A percentile compares a stretch with the other conserved stretches of the same genome.
phyloP scores from a whole-genome alignment of 2,888 invertebrate species.

The Pandemis cinnamomeana region DNA sequence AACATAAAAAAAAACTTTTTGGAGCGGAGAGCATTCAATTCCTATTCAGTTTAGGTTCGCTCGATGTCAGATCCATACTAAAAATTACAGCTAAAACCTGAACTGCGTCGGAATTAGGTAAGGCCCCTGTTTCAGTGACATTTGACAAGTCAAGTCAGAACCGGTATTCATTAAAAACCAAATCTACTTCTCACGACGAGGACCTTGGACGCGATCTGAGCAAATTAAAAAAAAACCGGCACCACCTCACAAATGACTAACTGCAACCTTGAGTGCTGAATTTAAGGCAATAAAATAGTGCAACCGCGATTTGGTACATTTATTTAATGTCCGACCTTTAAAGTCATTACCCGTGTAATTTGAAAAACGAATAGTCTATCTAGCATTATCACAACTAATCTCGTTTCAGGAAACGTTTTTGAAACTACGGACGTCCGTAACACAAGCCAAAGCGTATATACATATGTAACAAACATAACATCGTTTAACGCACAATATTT shows the following conservation, averaged over 20 bases:
- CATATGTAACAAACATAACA: background rate
- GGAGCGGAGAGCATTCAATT: too few relatives aligned
- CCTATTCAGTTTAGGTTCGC: too few relatives aligned
- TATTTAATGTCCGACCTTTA: conserved; percentile 17
- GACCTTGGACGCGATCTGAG: conserved; percentile 29
- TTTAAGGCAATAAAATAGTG: conserved; percentile 39
- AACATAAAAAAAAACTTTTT: too few relatives aligned
- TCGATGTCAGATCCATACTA: too few relatives aligned
- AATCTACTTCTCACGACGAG: conserved; percentile 10
- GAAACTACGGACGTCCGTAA: conserved; percentile 5
- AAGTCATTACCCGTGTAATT: conserved; percentile 7
- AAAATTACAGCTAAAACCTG: too few relatives aligned
- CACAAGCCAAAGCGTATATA: background rate
- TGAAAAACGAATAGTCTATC: background rate
- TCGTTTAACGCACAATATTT: background rate
- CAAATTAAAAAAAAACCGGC: conserved; percentile 22
- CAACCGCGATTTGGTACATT: conserved; percentile 21
- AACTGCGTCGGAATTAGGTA: too few relatives aligned
- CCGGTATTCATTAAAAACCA: conserved; percentile 20
- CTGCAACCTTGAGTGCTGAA: conserved; percentile 32
- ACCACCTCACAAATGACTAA: conserved; percentile 36
- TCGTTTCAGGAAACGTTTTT: conserved; percentile 3
- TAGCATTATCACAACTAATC: conserved; percentile 3
- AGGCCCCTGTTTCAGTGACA: conserved; percentile 13
- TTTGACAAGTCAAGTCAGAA: conserved; percentile 10